These are phyloP conservation scores for Drosophila anomelani DNA, from an alignment of 2,888 invertebrate species.

Conservation along the genomic window DNA sequence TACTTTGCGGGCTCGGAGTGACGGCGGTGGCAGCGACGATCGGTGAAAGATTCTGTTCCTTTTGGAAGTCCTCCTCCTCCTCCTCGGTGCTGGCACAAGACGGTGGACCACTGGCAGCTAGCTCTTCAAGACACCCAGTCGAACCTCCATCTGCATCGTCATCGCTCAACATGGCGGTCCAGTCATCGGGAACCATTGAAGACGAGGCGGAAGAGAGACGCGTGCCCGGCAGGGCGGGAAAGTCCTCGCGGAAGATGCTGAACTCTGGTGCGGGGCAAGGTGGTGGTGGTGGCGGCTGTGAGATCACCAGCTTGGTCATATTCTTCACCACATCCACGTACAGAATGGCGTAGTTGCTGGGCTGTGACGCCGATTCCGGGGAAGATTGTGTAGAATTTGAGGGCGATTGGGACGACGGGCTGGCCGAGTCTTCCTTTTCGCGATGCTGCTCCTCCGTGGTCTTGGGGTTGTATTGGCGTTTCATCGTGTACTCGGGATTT, in stretches of 20 bases:
- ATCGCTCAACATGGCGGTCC: constrained; percentile 53
- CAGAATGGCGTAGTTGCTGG: constrained; percentile 28
- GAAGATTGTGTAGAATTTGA: constrained; percentile 4
- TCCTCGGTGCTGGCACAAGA: constrained; percentile 7
- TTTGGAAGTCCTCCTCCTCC: not conserved
- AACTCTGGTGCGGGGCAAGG: constrained; percentile 36
- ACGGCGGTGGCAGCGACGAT: not conserved
- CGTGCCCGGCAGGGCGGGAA: constrained; percentile 62
- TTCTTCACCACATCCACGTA: constrained; percentile 70
- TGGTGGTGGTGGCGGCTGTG: constrained; percentile 22
- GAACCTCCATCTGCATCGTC: constrained; percentile 17
- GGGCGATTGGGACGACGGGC: not conserved
- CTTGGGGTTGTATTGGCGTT: constrained; percentile 52
- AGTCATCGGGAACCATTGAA: constrained; percentile 46
- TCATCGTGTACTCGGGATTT: constrained; percentile 47
- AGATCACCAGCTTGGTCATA: constrained; percentile 26
- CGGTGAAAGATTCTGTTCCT: no score
- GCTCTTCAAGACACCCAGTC: not conserved
- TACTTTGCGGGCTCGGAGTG: no score
- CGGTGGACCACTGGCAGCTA: not conserved
- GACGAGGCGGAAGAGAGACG: not conserved
- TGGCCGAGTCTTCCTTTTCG: constrained; percentile 11
- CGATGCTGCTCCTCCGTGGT: constrained; percentile 18
- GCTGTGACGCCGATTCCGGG: constrained; percentile 8
- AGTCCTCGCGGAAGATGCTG: constrained; percentile 59